Evolutionary conservation across 2,888 invertebrate genomes (phyloP).

Genomic region (Steinernema carpocapsae): DNA sequence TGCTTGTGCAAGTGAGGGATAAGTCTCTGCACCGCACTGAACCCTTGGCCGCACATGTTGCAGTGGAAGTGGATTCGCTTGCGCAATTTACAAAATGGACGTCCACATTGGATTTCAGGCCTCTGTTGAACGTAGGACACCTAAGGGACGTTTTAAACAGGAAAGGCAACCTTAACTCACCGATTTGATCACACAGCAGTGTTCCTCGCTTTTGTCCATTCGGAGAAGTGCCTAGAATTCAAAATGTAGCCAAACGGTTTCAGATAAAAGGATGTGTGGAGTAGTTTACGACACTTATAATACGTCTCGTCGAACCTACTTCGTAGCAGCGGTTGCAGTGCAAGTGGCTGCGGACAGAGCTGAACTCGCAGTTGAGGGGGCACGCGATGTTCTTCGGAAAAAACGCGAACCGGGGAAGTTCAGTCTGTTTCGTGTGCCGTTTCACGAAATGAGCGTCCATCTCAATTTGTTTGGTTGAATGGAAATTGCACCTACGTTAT

Average conservation of each 20-base stretch:
- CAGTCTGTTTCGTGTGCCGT: not conserved
- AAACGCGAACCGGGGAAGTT: not conserved
- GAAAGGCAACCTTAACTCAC: not conserved
- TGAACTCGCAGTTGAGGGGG: not conserved
- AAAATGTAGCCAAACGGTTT: not conserved
- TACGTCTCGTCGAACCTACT: no score
- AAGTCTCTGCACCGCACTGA: conserved; percentile 46
- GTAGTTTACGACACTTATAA: not conserved
- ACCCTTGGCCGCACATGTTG: conserved; percentile 48
- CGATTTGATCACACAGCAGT: not conserved
- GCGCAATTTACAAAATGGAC: conserved; percentile 47
- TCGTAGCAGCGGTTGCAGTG: conserved; percentile 10
- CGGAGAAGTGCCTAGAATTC: not conserved
- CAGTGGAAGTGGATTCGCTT: conserved; percentile 46
- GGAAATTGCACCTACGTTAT: conserved; percentile 27
- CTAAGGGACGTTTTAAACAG: not conserved
- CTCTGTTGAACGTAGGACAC: not conserved
- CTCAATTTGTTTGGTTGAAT: not conserved
- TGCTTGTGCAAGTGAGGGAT: conserved; percentile 48
- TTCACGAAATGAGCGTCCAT: conserved; percentile 24
- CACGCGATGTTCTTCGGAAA: not conserved
- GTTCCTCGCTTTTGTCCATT: conserved; percentile 19
- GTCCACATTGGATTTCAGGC: conserved; percentile 38
- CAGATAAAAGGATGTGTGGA: not conserved
- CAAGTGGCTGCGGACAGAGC: not conserved